Base-by-base conservation (phyloP, 2,888 invertebrate species). In the Strigamia maritima region DNA sequence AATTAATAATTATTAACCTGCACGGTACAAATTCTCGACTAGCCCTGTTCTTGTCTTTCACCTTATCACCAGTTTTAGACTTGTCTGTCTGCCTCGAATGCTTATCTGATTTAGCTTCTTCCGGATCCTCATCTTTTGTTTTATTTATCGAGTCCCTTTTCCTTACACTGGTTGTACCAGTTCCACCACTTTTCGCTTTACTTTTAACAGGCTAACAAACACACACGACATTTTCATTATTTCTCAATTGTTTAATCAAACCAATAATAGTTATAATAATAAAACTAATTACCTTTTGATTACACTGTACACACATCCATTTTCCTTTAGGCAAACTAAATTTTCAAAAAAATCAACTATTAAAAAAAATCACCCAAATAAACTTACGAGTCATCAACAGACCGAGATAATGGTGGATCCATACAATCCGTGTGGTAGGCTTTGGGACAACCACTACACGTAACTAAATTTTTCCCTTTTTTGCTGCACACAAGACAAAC, bases 401-500 rank as follows among this genome's bases (percentile, higher is more conserved):
- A 80, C 81, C 80, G 93, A 83, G 90, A 88, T 84, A 95, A 87
- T 54, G 94, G 93, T 60, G 97, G 97, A 85, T 93, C 93, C 84
- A 96, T 91, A 86, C 98, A 98, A 87, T 95, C 95, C 81, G 93
- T 92, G 86, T 98, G 97, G 87, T 94, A 95, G 78, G 95, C 94
- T 79, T 95, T 90, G 3, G 94, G 93, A 86, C 98, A 98, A 79
- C 94, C 88, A 85, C 96, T 94, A 86, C 97, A 98, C 77, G 92
- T 90, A 75, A 96, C 90, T 85, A 97, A 90, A 83, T 90, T 91
- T 83, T 90, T 90, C 83, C 90, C 90, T 82, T 90, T 89, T 83
- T 90, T 91, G 49, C 97, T 97, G 86, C 98, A 98, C 81, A 97
- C 95, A 82, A 97, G 93, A 88, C 98, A 98, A 85, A 95, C 94